A percentile compares a stretch with the other conserved stretches of the same genome.
These are phyloP conservation scores for Cassiopea andromeda DNA, from an alignment of 30 jellyfish, hydroid and myxozoan genomes.

Conservation along the genomic window DNA sequence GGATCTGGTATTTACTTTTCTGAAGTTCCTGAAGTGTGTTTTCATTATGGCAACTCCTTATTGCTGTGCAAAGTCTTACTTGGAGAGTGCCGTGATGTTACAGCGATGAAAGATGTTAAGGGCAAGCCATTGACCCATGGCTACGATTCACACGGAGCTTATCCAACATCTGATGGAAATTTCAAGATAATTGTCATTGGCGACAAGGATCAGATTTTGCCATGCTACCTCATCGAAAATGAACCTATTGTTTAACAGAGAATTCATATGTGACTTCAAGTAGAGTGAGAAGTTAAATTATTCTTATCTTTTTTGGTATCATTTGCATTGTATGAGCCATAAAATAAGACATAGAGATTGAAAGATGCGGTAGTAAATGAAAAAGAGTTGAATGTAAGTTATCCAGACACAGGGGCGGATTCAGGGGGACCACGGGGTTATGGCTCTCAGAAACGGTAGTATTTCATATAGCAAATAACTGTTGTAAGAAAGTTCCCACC, in stretches of 20 bases:
- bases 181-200: constrained; percentile 22
- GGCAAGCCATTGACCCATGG: constrained; percentile 30
- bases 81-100: constrained; percentile 22
- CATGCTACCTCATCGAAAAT: constrained; percentile 37
- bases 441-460: too few relatives aligned
- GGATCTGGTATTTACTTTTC: constrained; percentile 73
- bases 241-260: background rate
- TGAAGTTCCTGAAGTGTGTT: constrained; percentile 55
- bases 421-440: too few relatives aligned
- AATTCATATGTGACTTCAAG: background rate
- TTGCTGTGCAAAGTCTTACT: constrained; percentile 50
- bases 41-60: constrained; percentile 43
- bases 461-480: too few relatives aligned
- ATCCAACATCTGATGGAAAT: constrained; percentile 25
- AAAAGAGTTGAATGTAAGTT: too few relatives aligned
- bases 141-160: constrained; percentile 56
- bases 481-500: too few relatives aligned
- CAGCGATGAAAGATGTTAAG: constrained; percentile 2
- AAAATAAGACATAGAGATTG: too few relatives aligned
- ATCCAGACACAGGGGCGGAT: too few relatives aligned
- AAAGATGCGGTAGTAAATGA: too few relatives aligned
- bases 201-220: constrained; percentile 52
- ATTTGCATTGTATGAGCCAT: too few relatives aligned
- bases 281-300: background rate
- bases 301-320: too few relatives aligned